Base-by-base conservation (phyloP, 2,797 vertebrate genomes). In the Thunnus albacares region DNA sequence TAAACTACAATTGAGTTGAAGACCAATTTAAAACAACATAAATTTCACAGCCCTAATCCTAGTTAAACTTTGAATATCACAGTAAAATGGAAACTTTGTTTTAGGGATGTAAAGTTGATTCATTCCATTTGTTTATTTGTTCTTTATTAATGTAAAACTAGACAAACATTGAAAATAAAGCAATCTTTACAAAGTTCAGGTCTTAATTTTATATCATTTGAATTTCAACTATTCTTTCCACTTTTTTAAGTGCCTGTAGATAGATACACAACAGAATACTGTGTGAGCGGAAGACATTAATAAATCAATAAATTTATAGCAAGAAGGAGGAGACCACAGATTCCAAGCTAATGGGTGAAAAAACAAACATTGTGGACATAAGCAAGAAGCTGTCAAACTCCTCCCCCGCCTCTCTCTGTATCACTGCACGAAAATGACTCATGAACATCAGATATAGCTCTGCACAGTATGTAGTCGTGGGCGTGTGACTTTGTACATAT, bases 261-360 rank as follows among this genome's bases (percentile, higher is more conserved):
- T n/a, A 22, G 12, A 77, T 24, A 51, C 26, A 53, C 41, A 73
- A 74, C 38, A 69, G 14, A 43, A 43, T 38, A 38, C 35, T 38
- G 41, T 43, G 4, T 14, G 13, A 43, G 41, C 3, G 13, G 41
- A 43, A 43, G 12, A 51, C 17, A 20, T 7, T 51, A 51, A 20
- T n/a, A 64, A 85, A 82, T 77, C 53, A 63, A 64, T 67, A 3
- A 38, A 30, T 75, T 74, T 71, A 60, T 53, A 73, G 75, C 35
- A 63, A 35, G 58, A 58, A 55, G 51, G 57, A 79, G 71, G 49
- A 65, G 56, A 75, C 70, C 77, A 55, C 69, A 52, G 64, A 79
- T 45, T 33, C 56, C 7, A 45, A 75, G 68, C 45, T 69, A 80
- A 72, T 69, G 53, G 47, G 20, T 72, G 56, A 77, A 83, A 47